phyloP scores from a whole-genome alignment of 92 coral and sea anemone species.

The Epizoanthus illoricatus region DNA sequence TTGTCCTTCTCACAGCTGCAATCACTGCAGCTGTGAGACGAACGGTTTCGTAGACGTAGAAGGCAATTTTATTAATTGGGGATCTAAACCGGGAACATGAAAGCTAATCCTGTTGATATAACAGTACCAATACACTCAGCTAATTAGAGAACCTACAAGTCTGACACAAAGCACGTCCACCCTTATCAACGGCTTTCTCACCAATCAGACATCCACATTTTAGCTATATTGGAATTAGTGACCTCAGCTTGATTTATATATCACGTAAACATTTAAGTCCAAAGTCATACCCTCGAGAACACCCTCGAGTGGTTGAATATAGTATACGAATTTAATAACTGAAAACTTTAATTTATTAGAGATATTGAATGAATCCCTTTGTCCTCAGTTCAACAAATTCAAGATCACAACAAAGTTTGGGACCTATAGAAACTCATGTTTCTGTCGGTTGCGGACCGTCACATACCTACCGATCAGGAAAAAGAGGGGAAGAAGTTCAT shows the following conservation, averaged over 20 bases:
- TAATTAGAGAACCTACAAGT: constrained; percentile 7
- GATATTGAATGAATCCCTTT: constrained; percentile 1
- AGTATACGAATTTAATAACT: background rate
- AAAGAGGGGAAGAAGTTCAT: constrained; percentile 47
- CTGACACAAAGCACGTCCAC: background rate
- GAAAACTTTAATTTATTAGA: background rate
- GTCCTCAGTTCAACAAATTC: background rate
- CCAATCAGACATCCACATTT: background rate
- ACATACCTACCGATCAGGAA: constrained; percentile 49
- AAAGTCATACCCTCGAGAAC: constrained; percentile 17
- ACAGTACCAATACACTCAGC: background rate
- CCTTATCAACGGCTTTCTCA: background rate
- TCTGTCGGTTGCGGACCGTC: constrained; percentile 50
- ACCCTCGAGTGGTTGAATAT: background rate
- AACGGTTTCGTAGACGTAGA: no score
- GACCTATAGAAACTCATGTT: constrained; percentile 5
- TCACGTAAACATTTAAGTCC: constrained; percentile 26
- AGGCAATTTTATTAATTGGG: no score
- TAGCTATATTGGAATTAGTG: constrained; percentile 35
- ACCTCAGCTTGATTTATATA: constrained; percentile 25
- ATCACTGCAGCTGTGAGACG: no score
- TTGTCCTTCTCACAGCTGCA: no score
- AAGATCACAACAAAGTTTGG: constrained; percentile 37
- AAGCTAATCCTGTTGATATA: no score
- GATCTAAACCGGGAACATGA: no score